Conservation (phyloP, 2,113 vertebrate species). For the Istiophorus platypterus region DNA sequence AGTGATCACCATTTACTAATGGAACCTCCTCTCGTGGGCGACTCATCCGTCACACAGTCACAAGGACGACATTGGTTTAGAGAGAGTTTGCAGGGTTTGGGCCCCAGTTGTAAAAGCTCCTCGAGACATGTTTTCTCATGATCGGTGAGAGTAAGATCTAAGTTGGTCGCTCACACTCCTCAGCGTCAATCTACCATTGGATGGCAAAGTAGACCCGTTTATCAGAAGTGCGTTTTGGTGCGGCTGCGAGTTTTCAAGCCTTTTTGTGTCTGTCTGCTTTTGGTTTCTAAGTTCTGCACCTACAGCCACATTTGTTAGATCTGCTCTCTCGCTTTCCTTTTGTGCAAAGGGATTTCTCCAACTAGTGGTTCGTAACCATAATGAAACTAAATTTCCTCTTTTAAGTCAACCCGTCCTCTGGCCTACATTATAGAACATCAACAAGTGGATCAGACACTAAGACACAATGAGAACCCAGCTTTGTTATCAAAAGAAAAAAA, state of each 20-base stretch:
- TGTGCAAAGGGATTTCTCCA: conserved; percentile 63
- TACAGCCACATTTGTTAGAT: conserved; percentile 34
- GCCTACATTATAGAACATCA: conserved; percentile 6
- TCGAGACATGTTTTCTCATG: conserved; percentile 41
- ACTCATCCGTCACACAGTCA: conserved; percentile 57
- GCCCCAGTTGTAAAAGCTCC: conserved; percentile 41
- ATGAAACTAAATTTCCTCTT: conserved; percentile 66
- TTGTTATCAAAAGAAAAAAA: conserved; percentile 48
- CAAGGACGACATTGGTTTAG: conserved; percentile 34
- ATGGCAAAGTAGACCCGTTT: conserved; percentile 24
- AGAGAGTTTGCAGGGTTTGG: conserved; percentile 35
- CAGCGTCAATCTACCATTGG: conserved; percentile 38
- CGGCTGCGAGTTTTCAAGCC: conserved; percentile 32
- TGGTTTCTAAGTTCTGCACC: conserved; percentile 44
- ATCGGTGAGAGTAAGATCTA: conserved; percentile 26
- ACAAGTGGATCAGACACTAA: conserved; percentile 20
- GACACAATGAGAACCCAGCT: conserved; percentile 51
- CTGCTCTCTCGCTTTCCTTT: conserved; percentile 65
- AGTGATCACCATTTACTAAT: conserved; percentile 66
- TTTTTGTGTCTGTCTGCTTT: conserved; percentile 45
- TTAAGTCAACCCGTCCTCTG: conserved; percentile 57
- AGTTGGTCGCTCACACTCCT: conserved; percentile 20
- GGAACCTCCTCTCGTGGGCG: conserved; percentile 56
- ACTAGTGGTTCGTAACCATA: conserved; percentile 48
- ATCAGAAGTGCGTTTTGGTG: conserved; percentile 7